Conservation (phyloP, 2,797 vertebrate species). For the Gallirallus australis region DNA sequence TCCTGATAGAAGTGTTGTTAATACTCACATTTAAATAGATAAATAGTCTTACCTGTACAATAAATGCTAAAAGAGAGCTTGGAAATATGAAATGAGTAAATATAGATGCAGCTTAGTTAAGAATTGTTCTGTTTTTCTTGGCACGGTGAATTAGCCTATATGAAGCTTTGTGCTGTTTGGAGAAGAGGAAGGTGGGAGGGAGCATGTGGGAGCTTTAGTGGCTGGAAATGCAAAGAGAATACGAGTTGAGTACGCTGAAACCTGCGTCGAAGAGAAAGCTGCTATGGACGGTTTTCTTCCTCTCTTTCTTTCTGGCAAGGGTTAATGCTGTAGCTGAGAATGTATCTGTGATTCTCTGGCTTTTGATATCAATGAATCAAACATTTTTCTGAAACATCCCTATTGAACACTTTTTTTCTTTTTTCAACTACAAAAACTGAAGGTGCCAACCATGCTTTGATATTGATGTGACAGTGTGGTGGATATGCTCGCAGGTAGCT, state of each 20-base stretch:
- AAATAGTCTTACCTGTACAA: background rate
- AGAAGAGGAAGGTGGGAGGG: conserved; percentile 36
- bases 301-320: background rate
- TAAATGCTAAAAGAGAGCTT: background rate
- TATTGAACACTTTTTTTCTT: background rate
- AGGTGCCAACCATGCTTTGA: background rate
- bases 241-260: background rate
- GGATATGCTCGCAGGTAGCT: background rate
- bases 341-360: background rate
- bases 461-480: background rate
- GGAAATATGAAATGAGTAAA: conserved; percentile 18
- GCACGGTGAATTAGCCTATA: background rate
- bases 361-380: conserved; percentile 34
- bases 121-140: conserved; percentile 34
- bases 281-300: background rate
- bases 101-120: conserved; percentile 17
- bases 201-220: conserved; percentile 41
- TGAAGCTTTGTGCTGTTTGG: conserved; percentile 9
- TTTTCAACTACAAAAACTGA: background rate
- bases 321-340: background rate
- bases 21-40: background rate
- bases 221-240: conserved; percentile 76
- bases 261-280: background rate
- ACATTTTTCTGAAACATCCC: conserved; percentile 9
- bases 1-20: background rate